Percentiles rank a stretch among this genome's conserved stretches.
Evolutionary conservation across 2,113 vertebrate species (phyloP).

Genomic region (Reinhardtius hippoglossoides): DNA sequence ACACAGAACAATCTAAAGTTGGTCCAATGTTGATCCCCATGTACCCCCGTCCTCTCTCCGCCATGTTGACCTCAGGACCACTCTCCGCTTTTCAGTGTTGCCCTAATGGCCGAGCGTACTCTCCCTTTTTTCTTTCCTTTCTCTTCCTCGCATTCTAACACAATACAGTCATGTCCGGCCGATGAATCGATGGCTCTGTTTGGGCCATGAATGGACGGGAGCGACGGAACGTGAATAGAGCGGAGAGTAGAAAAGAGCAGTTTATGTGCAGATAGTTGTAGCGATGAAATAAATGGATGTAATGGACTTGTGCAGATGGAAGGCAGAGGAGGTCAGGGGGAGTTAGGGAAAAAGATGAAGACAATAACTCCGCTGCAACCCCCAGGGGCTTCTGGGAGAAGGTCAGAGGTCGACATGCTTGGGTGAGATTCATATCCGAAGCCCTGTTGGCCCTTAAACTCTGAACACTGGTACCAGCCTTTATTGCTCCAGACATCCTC

Average conservation of each 20-base stretch:
- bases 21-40: constrained; percentile 28
- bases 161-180: constrained; percentile 75
- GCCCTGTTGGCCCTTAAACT: constrained; percentile 71
- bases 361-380: constrained; percentile 68
- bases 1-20: constrained; percentile 36
- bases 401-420: constrained; percentile 67
- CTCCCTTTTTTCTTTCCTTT: constrained; percentile 47
- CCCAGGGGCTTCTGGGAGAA: constrained; percentile 59
- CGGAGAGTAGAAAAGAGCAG: constrained; percentile 47
- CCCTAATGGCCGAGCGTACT: constrained; percentile 30
- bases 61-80: constrained; percentile 58
- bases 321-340: constrained; percentile 68
- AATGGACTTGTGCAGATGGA: constrained; percentile 77
- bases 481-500: constrained; percentile 64
- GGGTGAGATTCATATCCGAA: constrained; percentile 74
- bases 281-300: constrained; percentile 59
- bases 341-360: constrained; percentile 60
- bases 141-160: constrained; percentile 70
- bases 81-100: constrained; percentile 52
- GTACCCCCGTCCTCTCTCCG: constrained; percentile 30
- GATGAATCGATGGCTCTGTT: constrained; percentile 79
- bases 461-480: constrained; percentile 50
- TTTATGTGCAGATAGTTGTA: constrained; percentile 65
- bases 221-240: constrained; percentile 53
- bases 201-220: constrained; percentile 65